Base-by-base conservation (phyloP, 2,888 invertebrate genomes). In the Vandiemenella viatica region DNA sequence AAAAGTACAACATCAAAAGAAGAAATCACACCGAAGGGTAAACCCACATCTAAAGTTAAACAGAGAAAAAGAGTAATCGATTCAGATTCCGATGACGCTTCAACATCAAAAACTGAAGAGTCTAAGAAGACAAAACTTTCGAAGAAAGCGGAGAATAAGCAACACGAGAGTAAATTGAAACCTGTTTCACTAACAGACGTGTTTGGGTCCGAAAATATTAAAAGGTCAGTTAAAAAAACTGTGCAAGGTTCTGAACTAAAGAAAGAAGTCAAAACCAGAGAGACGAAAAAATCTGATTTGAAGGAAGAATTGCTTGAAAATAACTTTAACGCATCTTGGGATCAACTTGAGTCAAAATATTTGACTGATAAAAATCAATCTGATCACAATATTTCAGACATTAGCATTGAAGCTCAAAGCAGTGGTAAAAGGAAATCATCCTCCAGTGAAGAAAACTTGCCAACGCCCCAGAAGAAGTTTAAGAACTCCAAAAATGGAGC, bases 61-160 rank as follows among this genome's bases (percentile, higher is more conserved):
- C 58, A 53, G 53, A 55, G 53, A 56, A 54, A 56, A 49, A 58
- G 59, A 20, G 55, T 63, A 5, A 61, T 66, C 37, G 66, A 65
- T 1, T 64, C 69, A 5, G 67, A 70, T 53, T 70, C 72, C 56
- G 71, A 77, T 42, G 71, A 73, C 55, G 66, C 51, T 32, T 54
- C 49, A 32, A 46, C 50, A 21, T 23, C 45, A 51, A 55, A 41
- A 41, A n/a, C 43, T 2, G 16, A 38, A 5, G 16, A 38, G 32
- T 16, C n/a, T 10, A 43, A 26, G 37, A 23, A 22, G 16, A 10
- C 13, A 18, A 41, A 40, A 17, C 23, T 16, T 17, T 16, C n/a
- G 16, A 21, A 16, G 15, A 10, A 44, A 17, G 17, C 19, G 19
- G 26, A 17, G 5, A 45, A 32, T 16, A 45, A 45, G 4, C 16